These are phyloP conservation scores for Ranitomeya imitator DNA, from an alignment of 2,113 vertebrate species.

Conservation along the genomic window DNA sequence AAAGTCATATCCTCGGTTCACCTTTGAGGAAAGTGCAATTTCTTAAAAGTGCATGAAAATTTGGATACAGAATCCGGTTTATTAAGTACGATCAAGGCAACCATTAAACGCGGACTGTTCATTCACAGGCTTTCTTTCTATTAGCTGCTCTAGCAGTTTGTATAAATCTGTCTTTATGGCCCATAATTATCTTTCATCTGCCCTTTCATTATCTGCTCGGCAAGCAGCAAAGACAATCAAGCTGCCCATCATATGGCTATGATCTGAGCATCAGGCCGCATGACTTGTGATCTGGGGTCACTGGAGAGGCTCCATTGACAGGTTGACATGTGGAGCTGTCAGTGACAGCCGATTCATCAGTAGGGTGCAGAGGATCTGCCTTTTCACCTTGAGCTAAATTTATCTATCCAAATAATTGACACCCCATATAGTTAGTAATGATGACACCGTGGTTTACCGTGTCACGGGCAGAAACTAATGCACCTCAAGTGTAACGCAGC, in stretches of 20 bases:
- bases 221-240: conserved; percentile 45
- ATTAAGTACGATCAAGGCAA: conserved; percentile 19
- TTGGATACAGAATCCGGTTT: conserved; percentile 28
- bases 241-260: conserved; percentile 40
- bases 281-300: conserved; percentile 20
- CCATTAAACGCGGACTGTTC: conserved; percentile 45
- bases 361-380: neutral
- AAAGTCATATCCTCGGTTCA: conserved; percentile 32
- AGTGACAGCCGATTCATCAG: conserved; percentile 12
- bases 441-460: neutral
- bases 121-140: conserved; percentile 36
- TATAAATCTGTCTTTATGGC: conserved; percentile 51
- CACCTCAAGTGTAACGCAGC: neutral
- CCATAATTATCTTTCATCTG: conserved; percentile 56
- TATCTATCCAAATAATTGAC: neutral
- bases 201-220: conserved; percentile 45
- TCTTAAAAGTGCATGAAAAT: conserved; percentile 21
- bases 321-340: conserved; percentile 14
- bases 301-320: conserved; percentile 9
- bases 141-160: conserved; percentile 51
- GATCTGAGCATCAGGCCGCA: conserved; percentile 27
- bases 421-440: neutral
- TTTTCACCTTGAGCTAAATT: conserved; percentile 1
- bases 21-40: conserved; percentile 22
- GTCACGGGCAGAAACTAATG: neutral